Evolutionary conservation across 2,888 invertebrate species (phyloP), one percentile per base, ranked within the genome.

Genomic region (Macaria liturata): DNA sequence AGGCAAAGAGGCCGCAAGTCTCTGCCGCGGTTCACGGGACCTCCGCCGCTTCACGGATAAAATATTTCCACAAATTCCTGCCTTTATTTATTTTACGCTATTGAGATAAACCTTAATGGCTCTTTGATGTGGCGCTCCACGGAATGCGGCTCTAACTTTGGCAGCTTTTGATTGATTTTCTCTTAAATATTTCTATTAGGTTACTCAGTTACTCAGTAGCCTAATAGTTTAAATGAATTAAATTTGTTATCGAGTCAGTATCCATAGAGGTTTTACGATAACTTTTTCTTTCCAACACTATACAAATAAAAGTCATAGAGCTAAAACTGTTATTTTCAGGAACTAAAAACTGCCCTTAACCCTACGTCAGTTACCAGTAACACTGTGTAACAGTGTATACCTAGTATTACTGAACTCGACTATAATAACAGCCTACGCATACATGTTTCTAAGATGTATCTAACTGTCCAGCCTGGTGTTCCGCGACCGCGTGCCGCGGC

Each of bases 401-500:
- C 20, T 20, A 20, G 20, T 20, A 20, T 20, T 20, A 20, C 20
- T 20, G 20, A 20, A 20, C 20, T 20, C 1, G 20, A 1, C 20
- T 20, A 20, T 20, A 20, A 20, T 20, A 20, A 20, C 20, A 20
- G 20, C 20, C 20, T 20, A 20, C 20, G 20, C 20, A 20, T 20
- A 20, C 20, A 20, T 20, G 20, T 20, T 20, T 20, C 20, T 37
- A 37, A 37, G 7, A 30, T 44, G 20, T 34, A 55, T 59, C 46
- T 65, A 59, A 61, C 8, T n/a, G 9, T 42, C 20, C 74, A 91
- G 89, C 72, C 67, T 90, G 71, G 87, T 96, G 72, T 96, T 95
- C 88, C 94, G 96, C 51, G 96, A 95, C 77, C 95, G 95, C 31
- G 95, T 96, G 70, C 97, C 97, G 44, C 95, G 97, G 75, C 97